Evolutionary conservation across 2,113 vertebrate species (phyloP), one percentile per base, ranked within the genome.

Genomic region (Cinclus cinclus): DNA sequence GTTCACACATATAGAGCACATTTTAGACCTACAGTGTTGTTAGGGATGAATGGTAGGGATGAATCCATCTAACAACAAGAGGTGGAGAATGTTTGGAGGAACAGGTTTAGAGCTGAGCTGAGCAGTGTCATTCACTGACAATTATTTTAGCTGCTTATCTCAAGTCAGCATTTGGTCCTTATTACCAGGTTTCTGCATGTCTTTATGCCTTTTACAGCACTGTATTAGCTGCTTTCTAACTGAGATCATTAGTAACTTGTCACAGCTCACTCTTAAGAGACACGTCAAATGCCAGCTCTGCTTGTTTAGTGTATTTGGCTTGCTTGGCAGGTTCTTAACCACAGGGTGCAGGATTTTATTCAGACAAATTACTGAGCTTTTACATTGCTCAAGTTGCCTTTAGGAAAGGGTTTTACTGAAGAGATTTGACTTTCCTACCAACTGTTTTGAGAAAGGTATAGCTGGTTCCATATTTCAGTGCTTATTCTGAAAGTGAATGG

Each of bases 231-330:
- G 47, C 67, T 74, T 90, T 89, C 75, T 92, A 67, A 53, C 64
- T 87, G 83, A 83, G 80, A 68, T 93, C 56, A 35, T 93, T 90
- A 93, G 56, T 77, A 74, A 78, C 44, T 83, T 93, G 93, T 90
- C 83, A 75, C 42, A 28, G 59, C 85, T 94, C 77, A 70, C 80
- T 92, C 60, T 83, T 59, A 88, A 64, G 59, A 88, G 69, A 37
- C 42, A 23, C 22, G 73, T 87, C 81, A 89, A 91, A 79, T 71
- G 87, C 62, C 78, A 86, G 0, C 59, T 82, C 67, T 92, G 16
- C 56, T 90, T 80, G 21, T 60, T 87, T 50, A 39, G 44, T 70
- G 65, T 88, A 50, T 89, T 89, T 89, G 59, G 37, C 69, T 87
- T 94, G 41, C 74, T 80, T 90, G 75, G 50, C 88, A 83, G 42